Base-by-base conservation (phyloP, 2,797 vertebrate species). In the Pteropus rufus region DNA sequence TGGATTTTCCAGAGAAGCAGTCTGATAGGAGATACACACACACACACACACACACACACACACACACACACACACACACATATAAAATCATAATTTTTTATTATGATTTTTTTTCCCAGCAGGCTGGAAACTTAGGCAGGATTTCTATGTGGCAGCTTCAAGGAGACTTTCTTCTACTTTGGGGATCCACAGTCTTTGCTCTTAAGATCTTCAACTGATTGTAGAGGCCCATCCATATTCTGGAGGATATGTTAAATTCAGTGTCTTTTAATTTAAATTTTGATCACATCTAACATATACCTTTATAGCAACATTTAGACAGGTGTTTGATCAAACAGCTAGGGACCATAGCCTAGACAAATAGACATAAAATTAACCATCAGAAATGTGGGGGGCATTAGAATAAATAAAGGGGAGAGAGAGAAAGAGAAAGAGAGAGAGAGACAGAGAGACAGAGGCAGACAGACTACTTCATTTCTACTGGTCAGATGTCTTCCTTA, bases 281-380 rank as follows among this genome's bases (percentile, higher is more conserved):
- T 41, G 89, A n/a, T 84, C 31, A 84, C 4, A 76, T 65, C 39
- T 77, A 76, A 76, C 69, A 60, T n/a, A 67, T 72, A 85, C 8
- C 0, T 82, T 85, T 34, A 69, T 3, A 77, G 6, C 85, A 72
- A 75, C 52, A 79, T 46, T 10, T 88, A 64, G 3, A 46, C 8
- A 26, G 24, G 18, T 12, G 3, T 89, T 76, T 83, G 36, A 75
- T 9, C 21, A 67, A 88, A 77, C 36, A 89, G 23, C 3, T 91
- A 26, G 14, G 2, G 1, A 39, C 24, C 6, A 36, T 31, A 41
- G 3, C 60, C 7, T 56, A 56, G 14, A 2, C 2, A 65, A 72
- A 89, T 3, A 70, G 16, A 26, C 8, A 52, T 73, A 93, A 85
- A 75, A 70, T 24, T 36, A 64, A 49, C 0, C 2, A 82, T 2